A percentile compares a stretch with the other conserved stretches of the same genome.
Evolutionary conservation across 2,113 vertebrate genomes (phyloP).

Genomic region (Hirundichthys speculiger): DNA sequence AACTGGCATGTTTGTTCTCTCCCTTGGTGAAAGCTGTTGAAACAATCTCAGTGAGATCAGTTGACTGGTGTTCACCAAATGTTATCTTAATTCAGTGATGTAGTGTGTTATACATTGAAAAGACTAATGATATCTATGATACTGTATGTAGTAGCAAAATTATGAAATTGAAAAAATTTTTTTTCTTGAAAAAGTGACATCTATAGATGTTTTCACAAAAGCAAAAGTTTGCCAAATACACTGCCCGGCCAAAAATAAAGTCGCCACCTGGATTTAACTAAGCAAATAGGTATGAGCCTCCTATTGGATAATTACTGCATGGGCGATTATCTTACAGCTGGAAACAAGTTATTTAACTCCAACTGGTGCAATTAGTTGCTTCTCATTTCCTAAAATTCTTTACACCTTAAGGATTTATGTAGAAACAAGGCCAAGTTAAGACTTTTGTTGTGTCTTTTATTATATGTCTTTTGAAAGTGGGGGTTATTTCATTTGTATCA

Average conservation of each 20-base stretch:
- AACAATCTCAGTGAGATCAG: slow-evolving; percentile 4
- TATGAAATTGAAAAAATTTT: not conserved
- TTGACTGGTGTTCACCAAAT: slow-evolving; percentile 27
- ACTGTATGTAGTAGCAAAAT: not conserved
- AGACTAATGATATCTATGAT: slow-evolving; percentile 9
- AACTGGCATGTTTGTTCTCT: slow-evolving; percentile 3
- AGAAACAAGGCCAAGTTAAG: slow-evolving; percentile 3
- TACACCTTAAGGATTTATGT: slow-evolving; percentile 6
- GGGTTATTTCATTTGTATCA: slow-evolving; percentile 13
- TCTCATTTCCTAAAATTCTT: too few species aligned
- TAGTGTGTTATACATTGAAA: not conserved
- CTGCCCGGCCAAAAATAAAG: too few species aligned
- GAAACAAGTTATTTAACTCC: too few species aligned
- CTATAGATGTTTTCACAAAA: slow-evolving; percentile 32
- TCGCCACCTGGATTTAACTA: too few species aligned
- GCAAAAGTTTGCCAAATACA: slow-evolving; percentile 34
- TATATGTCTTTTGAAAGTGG: too few species aligned
- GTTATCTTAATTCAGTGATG: not conserved
- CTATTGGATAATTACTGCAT: too few species aligned
- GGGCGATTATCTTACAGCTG: too few species aligned
- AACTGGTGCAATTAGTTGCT: too few species aligned
- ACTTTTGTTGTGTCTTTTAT: not conserved
- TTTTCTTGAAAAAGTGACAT: slow-evolving; percentile 15
- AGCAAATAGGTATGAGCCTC: too few species aligned
- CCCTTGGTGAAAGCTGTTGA: not conserved